phyloP scores from a whole-genome alignment of 2,888 invertebrate species.

The Drosophila mulleri region DNA sequence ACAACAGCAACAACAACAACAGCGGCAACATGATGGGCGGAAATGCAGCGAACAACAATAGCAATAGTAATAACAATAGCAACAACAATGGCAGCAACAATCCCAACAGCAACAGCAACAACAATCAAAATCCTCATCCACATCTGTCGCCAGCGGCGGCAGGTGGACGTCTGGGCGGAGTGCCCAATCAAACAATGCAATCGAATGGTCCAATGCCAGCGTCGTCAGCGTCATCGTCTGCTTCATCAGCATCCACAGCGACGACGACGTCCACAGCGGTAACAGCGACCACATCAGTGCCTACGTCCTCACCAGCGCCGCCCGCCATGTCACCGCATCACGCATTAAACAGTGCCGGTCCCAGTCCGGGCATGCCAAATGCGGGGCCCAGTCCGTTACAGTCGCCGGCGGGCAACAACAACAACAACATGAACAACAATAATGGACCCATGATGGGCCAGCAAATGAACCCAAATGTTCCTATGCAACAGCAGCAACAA shows the following conservation, averaged over 20 bases:
- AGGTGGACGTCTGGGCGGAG: conserved; percentile 72
- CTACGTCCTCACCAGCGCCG: conserved; percentile 84
- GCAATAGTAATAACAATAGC: conserved; percentile 65
- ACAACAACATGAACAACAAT: conserved; percentile 62
- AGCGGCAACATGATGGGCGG: conserved; percentile 56
- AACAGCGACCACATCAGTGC: conserved; percentile 80
- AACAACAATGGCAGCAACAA: conserved; percentile 55
- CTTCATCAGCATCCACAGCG: conserved; percentile 70
- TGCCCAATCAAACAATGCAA: conserved; percentile 71
- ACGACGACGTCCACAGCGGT: conserved; percentile 67
- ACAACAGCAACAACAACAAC: conserved; percentile 49
- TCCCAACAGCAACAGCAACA: conserved; percentile 63
- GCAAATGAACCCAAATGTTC: conserved; percentile 85
- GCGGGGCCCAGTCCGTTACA: conserved; percentile 80
- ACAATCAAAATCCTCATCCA: conserved; percentile 79
- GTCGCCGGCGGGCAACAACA: conserved; percentile 73
- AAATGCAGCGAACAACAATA: conserved; percentile 53
- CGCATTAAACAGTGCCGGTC: conserved; percentile 73
- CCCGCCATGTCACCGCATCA: conserved; percentile 86
- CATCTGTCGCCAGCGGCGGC: conserved; percentile 82
- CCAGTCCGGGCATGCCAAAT: conserved; percentile 78
- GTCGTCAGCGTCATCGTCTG: conserved; percentile 59
- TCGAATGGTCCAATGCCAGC: conserved; percentile 87
- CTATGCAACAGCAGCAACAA: conserved; percentile 70
- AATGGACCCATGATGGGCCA: conserved; percentile 82